A percentile compares a stretch with the other conserved stretches of the same genome.
Conservation (phyloP, 2,888 invertebrate genomes). For the Meiosimyza decipiens region DNA sequence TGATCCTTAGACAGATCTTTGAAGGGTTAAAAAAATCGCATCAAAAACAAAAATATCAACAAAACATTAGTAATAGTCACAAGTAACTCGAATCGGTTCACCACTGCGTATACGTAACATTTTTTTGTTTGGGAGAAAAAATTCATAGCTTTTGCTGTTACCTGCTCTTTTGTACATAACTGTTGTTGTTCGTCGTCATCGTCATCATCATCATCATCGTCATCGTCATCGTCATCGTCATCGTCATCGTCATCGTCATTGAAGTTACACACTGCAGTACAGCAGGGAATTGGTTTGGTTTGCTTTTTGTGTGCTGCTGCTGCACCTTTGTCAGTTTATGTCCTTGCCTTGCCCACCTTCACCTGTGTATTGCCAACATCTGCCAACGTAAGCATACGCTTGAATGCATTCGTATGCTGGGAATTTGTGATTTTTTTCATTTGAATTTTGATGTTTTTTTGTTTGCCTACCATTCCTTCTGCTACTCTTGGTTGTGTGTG, state of each 20-base stretch:
- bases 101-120: slow-evolving; percentile 43
- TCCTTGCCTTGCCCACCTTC: neutral
- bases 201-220: no score
- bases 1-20: no score
- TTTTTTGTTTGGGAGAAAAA: neutral
- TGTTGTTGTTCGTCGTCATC: neutral
- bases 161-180: neutral
- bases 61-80: neutral
- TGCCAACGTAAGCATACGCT: neutral
- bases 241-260: no score
- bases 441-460: slow-evolving; percentile 9
- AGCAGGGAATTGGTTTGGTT: slow-evolving; percentile 17
- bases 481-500: slow-evolving; percentile 1
- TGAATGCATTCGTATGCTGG: slow-evolving; percentile 22
- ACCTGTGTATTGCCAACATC: neutral
- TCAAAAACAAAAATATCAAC: neutral
- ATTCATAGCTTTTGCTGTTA: neutral
- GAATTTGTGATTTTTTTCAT: slow-evolving; percentile 8
- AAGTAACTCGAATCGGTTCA: slow-evolving; percentile 32
- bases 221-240: no score
- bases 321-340: neutral
- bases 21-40: neutral
- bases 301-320: neutral
- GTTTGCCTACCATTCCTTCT: neutral
- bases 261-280: slow-evolving; percentile 6